These are phyloP conservation scores for Thereva unica DNA, from an alignment of 2,888 invertebrate species.

Conservation along the genomic window DNA sequence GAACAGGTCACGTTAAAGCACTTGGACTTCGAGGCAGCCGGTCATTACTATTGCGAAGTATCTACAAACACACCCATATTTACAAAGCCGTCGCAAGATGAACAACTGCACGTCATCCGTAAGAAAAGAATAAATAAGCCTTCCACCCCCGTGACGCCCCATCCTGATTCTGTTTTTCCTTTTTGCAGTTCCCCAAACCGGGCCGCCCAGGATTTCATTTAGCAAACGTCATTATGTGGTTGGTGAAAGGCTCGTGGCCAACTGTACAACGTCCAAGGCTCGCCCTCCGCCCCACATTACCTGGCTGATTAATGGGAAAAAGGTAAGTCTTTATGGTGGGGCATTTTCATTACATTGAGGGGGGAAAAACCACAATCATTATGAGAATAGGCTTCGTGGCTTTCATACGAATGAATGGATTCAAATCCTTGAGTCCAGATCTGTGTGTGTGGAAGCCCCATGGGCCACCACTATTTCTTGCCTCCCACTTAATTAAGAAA, in stretches of 20 bases:
- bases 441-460: neutral
- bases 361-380: conserved; percentile 7
- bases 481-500: neutral
- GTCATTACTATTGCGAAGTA: conserved; percentile 80
- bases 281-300: conserved; percentile 71
- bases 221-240: conserved; percentile 63
- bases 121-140: conserved; percentile 52
- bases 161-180: conserved; percentile 1
- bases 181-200: conserved; percentile 64
- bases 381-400: neutral
- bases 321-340: conserved; percentile 58
- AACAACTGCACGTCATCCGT: conserved; percentile 81
- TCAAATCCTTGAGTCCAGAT: no score
- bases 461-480: neutral
- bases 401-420: neutral
- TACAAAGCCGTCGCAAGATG: conserved; percentile 76
- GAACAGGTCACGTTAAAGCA: conserved; percentile 69
- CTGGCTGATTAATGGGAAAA: conserved; percentile 73
- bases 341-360: no score
- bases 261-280: conserved; percentile 71
- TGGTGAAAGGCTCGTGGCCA: conserved; percentile 69
- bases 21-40: conserved; percentile 77
- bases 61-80: conserved; percentile 81
- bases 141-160: no score
- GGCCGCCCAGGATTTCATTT: conserved; percentile 68